Percentiles rank a stretch among this genome's conserved stretches.
Conservation (phyloP, 2,113 vertebrate genomes). For the Prunella fulvescens region DNA sequence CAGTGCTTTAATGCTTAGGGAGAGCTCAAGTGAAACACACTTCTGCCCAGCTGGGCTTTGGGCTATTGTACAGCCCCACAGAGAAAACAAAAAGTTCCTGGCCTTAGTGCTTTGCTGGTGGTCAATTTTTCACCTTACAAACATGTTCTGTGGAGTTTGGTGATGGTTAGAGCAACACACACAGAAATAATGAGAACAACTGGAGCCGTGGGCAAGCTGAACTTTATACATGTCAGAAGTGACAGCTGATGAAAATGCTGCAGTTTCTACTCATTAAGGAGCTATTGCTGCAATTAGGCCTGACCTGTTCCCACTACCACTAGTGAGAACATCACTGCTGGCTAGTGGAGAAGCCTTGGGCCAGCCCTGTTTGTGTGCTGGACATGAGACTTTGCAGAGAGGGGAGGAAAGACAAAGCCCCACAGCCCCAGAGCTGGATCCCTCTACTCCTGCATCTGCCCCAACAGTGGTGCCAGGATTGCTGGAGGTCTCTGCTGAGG, state of each 20-base stretch:
- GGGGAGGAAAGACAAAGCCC: not conserved
- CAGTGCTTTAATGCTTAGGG: not conserved
- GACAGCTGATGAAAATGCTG: not conserved
- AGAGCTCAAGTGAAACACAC: not conserved
- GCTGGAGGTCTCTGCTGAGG: not conserved
- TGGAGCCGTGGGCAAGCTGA: not conserved
- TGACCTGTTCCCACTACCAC: not conserved
- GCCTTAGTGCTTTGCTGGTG: not conserved
- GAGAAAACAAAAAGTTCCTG: not conserved
- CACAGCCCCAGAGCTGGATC: not conserved
- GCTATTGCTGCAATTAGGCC: not conserved
- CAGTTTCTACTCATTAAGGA: slow-evolving; percentile 29
- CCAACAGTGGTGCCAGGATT: rapidly evolving
- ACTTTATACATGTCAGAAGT: not conserved
- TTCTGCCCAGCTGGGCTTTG: not conserved
- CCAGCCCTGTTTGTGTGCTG: not conserved
- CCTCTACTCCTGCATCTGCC: not conserved
- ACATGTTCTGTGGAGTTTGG: not conserved
- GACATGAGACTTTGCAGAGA: not conserved
- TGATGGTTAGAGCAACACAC: not conserved
- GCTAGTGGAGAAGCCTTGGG: not conserved
- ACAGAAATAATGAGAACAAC: not conserved
- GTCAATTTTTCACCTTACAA: not conserved
- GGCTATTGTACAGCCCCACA: not conserved
- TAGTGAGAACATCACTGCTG: not conserved